Percentiles rank a stretch among this genome's conserved stretches.
phyloP scores from a whole-genome alignment of 2,888 invertebrate genomes.

The Aleiodes leptofemur region DNA sequence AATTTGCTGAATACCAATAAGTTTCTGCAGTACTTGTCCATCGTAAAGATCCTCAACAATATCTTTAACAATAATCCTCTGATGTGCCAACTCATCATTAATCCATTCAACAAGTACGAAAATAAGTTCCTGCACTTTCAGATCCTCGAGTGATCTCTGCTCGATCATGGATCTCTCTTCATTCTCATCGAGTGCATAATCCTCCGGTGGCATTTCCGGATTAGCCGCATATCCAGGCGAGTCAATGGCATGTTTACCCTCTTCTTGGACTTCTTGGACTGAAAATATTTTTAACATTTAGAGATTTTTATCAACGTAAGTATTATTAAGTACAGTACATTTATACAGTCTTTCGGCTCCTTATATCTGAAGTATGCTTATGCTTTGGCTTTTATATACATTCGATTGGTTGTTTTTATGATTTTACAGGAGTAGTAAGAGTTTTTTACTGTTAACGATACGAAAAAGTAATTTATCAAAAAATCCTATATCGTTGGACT shows the following conservation, averaged over 20 bases:
- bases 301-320: too few relatives aligned
- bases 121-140: constrained; percentile 89
- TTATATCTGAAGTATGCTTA: too few relatives aligned
- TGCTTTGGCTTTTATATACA: too few relatives aligned
- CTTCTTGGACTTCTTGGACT: constrained; percentile 97
- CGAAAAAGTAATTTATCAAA: too few relatives aligned
- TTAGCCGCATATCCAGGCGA: constrained; percentile 94
- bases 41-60: constrained; percentile 98
- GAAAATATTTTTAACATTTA: constrained; percentile 32
- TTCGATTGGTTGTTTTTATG: too few relatives aligned
- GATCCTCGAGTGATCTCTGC: constrained; percentile 90
- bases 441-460: too few relatives aligned
- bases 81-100: constrained; percentile 96
- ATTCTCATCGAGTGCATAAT: constrained; percentile 95
- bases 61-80: constrained; percentile 97
- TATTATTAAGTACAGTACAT: too few relatives aligned
- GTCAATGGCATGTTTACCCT: constrained; percentile 97
- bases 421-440: too few relatives aligned
- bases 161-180: constrained; percentile 98
- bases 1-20: constrained; percentile 76
- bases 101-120: constrained; percentile 97
- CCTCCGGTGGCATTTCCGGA: constrained; percentile 93
- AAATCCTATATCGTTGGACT: too few relatives aligned
- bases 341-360: too few relatives aligned
- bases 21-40: constrained; percentile 90